Evolutionary conservation across 2,888 invertebrate genomes (phyloP).

Genomic region (Cheilosia soror): DNA sequence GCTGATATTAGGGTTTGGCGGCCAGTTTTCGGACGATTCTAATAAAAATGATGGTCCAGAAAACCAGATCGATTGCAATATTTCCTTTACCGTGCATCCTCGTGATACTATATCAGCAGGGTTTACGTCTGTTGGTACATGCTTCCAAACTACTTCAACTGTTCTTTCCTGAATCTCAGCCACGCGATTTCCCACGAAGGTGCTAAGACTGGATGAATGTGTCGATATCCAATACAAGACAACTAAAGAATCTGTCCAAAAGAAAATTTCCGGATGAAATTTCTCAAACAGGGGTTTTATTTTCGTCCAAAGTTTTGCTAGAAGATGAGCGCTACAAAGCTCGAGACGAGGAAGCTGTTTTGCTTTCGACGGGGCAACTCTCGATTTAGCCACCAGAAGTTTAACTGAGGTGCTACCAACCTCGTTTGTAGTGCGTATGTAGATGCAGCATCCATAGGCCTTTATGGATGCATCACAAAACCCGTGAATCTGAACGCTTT

Average conservation of each 20-base stretch:
- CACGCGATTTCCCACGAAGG: constrained; percentile 59
- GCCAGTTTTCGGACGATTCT: not conserved
- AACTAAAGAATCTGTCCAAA: constrained; percentile 66
- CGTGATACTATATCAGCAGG: not conserved
- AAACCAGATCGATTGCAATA: not conserved
- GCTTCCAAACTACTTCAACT: not conserved
- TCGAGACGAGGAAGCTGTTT: constrained; percentile 65
- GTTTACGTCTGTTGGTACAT: not conserved
- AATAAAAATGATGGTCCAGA: not conserved
- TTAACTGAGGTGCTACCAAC: constrained; percentile 25
- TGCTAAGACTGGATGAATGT: constrained; percentile 50
- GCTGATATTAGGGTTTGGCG: too few species aligned
- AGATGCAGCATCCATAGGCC: constrained; percentile 64
- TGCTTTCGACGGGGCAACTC: constrained; percentile 61
- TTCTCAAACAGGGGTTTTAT: constrained; percentile 7
- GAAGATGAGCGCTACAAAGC: constrained; percentile 59
- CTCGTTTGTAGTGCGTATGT: constrained; percentile 35
- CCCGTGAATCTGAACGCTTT: constrained; percentile 21
- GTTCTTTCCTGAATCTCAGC: not conserved
- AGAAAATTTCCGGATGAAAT: constrained; percentile 8
- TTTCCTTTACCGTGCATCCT: not conserved
- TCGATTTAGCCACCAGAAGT: constrained; percentile 55
- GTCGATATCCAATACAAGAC: constrained; percentile 54
- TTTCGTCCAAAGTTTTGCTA: constrained; percentile 45
- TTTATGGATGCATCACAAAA: constrained; percentile 47